A percentile compares a stretch with the other conserved stretches of the same genome.
phyloP scores from a whole-genome alignment of 2,888 invertebrate genomes.

The Leptinotarsa juncta region DNA sequence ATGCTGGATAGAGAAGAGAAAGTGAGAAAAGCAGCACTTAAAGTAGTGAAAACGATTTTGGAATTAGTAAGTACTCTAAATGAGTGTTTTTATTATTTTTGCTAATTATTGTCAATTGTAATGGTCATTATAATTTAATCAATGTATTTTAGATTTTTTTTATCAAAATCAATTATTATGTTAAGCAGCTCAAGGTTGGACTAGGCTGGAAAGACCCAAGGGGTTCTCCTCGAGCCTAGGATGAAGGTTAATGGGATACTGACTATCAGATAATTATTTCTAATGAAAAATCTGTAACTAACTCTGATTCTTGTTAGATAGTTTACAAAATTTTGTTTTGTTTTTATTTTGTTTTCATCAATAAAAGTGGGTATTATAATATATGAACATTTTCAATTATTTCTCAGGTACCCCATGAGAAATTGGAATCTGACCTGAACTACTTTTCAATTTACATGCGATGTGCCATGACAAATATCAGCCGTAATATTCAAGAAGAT shows the following conservation, averaged over 20 bases:
- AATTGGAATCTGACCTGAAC: conserved; percentile 80
- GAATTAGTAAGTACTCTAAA: conserved; percentile 56
- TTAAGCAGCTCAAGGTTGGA: too few relatives aligned
- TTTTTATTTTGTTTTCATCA: too few relatives aligned
- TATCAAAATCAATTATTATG: too few relatives aligned
- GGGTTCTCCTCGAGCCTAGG: too few relatives aligned
- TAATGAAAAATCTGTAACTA: background rate
- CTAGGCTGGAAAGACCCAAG: background rate
- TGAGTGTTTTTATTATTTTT: background rate
- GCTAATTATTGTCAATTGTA: background rate
- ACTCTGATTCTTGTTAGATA: background rate
- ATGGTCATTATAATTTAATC: too few relatives aligned
- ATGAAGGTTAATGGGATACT: too few relatives aligned
- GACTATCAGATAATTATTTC: background rate
- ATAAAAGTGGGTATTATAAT: too few relatives aligned
- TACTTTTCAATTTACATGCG: conserved; percentile 82
- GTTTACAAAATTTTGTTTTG: too few relatives aligned
- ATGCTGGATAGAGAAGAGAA: conserved; percentile 78
- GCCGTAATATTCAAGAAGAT: conserved; percentile 83
- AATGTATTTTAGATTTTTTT: too few relatives aligned
- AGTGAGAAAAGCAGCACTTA: conserved; percentile 71
- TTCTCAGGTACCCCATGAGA: conserved; percentile 65
- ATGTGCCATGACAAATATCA: conserved; percentile 92
- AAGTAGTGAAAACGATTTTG: conserved; percentile 68
- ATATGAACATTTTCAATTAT: too few relatives aligned